phyloP scores from a whole-genome alignment of 2,888 invertebrate species.

The Agelastica alni region DNA sequence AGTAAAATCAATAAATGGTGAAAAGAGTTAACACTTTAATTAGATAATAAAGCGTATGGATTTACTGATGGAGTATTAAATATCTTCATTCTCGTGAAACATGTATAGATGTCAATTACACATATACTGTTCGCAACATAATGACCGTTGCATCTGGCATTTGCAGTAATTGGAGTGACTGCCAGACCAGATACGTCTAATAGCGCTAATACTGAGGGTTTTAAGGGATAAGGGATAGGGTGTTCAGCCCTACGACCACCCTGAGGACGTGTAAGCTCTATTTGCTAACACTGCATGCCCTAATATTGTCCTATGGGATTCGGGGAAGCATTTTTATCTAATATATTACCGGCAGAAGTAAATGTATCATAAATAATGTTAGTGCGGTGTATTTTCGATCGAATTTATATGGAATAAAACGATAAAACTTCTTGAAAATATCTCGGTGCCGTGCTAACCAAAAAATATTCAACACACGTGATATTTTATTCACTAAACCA shows the following conservation, averaged over 20 bases:
- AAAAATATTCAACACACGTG: no score
- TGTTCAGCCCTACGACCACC: constrained; percentile 36
- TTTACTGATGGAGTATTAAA: constrained; percentile 24
- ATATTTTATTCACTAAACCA: no score
- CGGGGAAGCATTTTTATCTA: constrained; percentile 48
- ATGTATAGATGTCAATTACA: constrained; percentile 34
- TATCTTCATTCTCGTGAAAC: constrained; percentile 19
- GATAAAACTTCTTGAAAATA: no score
- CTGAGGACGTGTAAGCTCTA: constrained; percentile 48
- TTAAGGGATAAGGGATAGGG: constrained; percentile 42
- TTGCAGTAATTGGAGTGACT: constrained; percentile 52
- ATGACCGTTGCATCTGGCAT: constrained; percentile 40
- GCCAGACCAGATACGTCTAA: constrained; percentile 52
- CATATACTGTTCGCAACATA: constrained; percentile 30
- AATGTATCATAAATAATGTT: constrained; percentile 41
- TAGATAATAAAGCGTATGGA: constrained; percentile 12
- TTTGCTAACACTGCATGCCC: constrained; percentile 48
- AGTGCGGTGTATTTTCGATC: constrained; percentile 14
- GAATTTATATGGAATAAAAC: constrained; percentile 3
- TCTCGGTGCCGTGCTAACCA: no score
- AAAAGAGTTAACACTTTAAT: no score
- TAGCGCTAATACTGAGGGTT: constrained; percentile 49
- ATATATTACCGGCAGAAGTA: constrained; percentile 44
- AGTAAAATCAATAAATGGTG: no score
- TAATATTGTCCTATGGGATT: constrained; percentile 53